Evolutionary conservation across 92 coral and sea anemone genomes (phyloP), one percentile per base, ranked within the genome.

Genomic region (Montipora capitata): DNA sequence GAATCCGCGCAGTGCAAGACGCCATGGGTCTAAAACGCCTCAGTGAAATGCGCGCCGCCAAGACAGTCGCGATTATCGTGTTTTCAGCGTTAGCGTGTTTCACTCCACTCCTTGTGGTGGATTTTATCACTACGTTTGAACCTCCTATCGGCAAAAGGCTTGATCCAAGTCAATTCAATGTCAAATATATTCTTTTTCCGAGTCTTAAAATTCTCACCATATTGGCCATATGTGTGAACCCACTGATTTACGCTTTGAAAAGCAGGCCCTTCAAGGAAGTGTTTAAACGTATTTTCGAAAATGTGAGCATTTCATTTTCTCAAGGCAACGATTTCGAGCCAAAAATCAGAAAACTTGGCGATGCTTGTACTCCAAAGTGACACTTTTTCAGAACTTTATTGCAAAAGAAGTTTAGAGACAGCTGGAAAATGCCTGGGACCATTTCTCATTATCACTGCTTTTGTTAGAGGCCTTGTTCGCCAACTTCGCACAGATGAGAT

Each of bases 31-130:
- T 17, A 56, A 56, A 67, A 43, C 79, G 79, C 43, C 43, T 42
- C 12, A 82, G 58, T 43, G 87, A 82, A 72, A 58, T 82, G 71
- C 78, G 79, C 70, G 87, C 87, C 61, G 87, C 87, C 71, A 82
- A 71, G 20, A 82, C 87, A 3, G 79, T 72, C 3, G 61, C 87
- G 9, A 20, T 72, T 56, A 59, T 41, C 35, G 79, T 82, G 61
- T 71, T 82, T 59, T 82, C 78, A n/a, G 58, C 87, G 5, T 58
- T 82, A 4, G 79, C 87, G 58, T 82, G 87, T 17, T 82, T 71
- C 43, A 44, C 79, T 7, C 87, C 87, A 56, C 71, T 82, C 1
- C 58, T 82, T 12, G 79, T 16, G 2, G 87, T 82, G 48, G 59
- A 54, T 12, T 72, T 72, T 27, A 58, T 72, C 20, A 59, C 72